These are phyloP conservation scores for Caerostris extrusa DNA, from an alignment of 1,140 invertebrate genomes.

Conservation along the genomic window DNA sequence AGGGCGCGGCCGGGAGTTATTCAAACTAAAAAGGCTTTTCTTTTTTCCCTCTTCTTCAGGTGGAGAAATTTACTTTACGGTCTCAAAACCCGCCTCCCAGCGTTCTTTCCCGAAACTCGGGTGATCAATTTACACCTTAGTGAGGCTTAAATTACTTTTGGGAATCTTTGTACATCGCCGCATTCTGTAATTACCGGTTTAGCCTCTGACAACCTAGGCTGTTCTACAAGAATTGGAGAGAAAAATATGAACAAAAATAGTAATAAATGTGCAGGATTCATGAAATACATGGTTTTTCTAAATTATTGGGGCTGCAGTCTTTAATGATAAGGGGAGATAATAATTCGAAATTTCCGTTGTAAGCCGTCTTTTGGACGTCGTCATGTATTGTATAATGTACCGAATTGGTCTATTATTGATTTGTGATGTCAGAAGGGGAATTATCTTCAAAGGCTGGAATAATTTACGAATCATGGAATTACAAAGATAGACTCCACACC, in stretches of 20 bases:
- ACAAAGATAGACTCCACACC: neutral
- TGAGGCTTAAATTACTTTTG: constrained; percentile 28
- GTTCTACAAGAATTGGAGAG: neutral
- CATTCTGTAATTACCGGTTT: constrained; percentile 52
- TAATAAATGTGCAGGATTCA: neutral
- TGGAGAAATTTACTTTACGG: constrained; percentile 18
- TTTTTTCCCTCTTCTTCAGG: neutral
- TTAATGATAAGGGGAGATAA: constrained; percentile 40
- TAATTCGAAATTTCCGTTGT: neutral
- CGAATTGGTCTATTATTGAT: constrained; percentile 55
- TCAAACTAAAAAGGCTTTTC: neutral
- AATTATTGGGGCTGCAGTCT: constrained; percentile 1
- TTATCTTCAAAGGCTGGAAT: constrained; percentile 37
- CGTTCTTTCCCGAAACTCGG: neutral
- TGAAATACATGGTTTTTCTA: neutral
- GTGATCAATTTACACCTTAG: constrained; percentile 46
- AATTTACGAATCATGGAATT: constrained; percentile 17
- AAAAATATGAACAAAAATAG: neutral
- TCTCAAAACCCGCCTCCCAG: neutral
- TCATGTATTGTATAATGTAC: constrained; percentile 27
- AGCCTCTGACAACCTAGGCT: neutral
- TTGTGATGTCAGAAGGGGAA: constrained; percentile 44
- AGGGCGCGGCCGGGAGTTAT: constrained; percentile 39
- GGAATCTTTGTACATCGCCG: neutral
- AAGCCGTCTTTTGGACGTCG: neutral